Base-by-base conservation (phyloP, 53 echinoderm and acorn worm species). In the Apostichopus leukothele region DNA sequence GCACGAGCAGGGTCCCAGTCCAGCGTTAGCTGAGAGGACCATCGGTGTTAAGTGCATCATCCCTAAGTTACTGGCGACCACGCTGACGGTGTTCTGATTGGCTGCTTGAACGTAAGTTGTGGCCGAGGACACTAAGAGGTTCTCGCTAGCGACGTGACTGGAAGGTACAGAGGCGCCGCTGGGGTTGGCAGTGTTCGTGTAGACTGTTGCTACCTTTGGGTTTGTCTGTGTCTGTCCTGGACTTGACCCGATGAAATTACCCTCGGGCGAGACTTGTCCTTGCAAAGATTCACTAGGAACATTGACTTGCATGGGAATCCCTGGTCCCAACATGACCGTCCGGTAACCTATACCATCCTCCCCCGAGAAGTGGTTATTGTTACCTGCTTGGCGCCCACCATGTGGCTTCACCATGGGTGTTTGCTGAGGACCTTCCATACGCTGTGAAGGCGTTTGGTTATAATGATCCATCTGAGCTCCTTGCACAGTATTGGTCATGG, bases 51-150 rank as follows among this genome's bases (percentile, higher is more conserved):
- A 23, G 26, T 66, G 85, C 85, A 85, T 85, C 85, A 85, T 85
- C 14, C 84, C 84, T 11, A 85, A 59, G 50, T 60, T 67, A 50
- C 66, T 85, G 51, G 85, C 67, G 13, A 85, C 85, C 11, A 89
- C 92, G 54, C 73, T 92, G 52, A 89, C 86, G 68, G 92, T 85
- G 75, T 85, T 89, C 18, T 89, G 93, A 76, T 90, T 88, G 61
- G 83, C 88, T 18, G 89, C 85, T 16, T 93, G 90, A 11, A 88
- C 94, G 74, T 94, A 96, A 20, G 85, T 85, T 22, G 85, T 67
- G 5, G 85, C 39, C 12, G 67, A 63, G 11, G 85, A 67, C 50
- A 27, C 85, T 60, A 21, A 3, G 51, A 51, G 25, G 16, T 85
- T 85, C 66, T 85, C 85, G 50, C 68, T 85, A n/a, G 85, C 50